Base-by-base conservation (phyloP, 1,140 invertebrate genomes). In the Trigoniulus corallinus region DNA sequence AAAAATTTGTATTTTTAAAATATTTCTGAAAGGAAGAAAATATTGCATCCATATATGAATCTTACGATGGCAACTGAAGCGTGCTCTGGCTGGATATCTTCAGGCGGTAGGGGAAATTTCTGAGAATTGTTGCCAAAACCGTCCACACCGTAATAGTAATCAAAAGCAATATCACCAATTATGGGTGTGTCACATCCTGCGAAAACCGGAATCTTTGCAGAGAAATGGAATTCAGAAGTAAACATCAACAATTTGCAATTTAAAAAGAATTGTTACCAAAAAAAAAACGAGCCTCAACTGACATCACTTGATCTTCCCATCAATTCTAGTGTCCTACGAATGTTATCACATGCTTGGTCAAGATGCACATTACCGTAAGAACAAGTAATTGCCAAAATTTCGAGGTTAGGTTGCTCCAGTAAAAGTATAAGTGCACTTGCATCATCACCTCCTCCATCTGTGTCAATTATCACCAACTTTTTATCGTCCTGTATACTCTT, bases 381-480 rank as follows among this genome's bases (percentile, higher is more conserved):
- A 55, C 75, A 77, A 0, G 76, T 79, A 2, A 82, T 70, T 0
- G 70, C 79, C 50, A 77, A 61, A 3, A 82, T 63, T 52, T 75
- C 54, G 15, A 76, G 56, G 56, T 65, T 54, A 2, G 34, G 37
- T 4, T 50, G 34, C 3, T 7, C 22, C 23, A 50, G n/a, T 20
- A 27, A 34, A 18, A 41, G 25, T 4, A 50, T 7, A 22, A 50
- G 40, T 3, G 48, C 48, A 12, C 23, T 3, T 20, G 48, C 48
- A 25, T 50, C 48, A 22, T 50, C 48, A 3, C 23, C 48, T 4
- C 48, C 48, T 10, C 48, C 27, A 50, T 50, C 48, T 20, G 34
- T 34, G 15, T 34, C 29, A 34, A 34, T 34, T 34, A 34, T 34
- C 7, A 34, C 15, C 15, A 34, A 34, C 15, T 34, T 34, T 34